A percentile compares a stretch with the other conserved stretches of the same genome.
phyloP scores from a whole-genome alignment of 2,797 vertebrate genomes.

The Rhinoraja longicauda region DNA sequence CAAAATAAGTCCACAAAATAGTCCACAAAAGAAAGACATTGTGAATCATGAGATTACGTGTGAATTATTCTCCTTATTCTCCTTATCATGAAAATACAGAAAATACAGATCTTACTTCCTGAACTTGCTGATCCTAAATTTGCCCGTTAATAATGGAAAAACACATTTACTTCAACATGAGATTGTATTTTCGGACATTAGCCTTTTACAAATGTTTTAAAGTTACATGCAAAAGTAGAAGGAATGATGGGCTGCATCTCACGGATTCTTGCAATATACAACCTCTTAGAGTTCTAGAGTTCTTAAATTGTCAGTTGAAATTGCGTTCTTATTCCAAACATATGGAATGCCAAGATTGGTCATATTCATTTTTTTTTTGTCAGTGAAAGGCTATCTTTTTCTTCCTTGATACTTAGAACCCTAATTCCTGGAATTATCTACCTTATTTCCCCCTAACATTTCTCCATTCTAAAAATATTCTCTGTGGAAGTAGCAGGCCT shows the following conservation, averaged over 20 bases:
- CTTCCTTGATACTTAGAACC: neutral
- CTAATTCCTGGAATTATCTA: neutral
- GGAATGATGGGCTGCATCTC: too few species aligned
- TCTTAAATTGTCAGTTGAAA: neutral
- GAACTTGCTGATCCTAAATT: neutral
- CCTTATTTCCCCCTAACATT: neutral
- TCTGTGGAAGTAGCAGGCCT: too few species aligned
- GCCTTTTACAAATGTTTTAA: too few species aligned
- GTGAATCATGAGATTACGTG: neutral
- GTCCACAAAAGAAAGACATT: neutral
- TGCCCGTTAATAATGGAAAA: neutral
- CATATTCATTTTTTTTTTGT: neutral
- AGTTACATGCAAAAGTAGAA: too few species aligned
- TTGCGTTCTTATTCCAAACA: neutral
- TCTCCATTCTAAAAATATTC: neutral
- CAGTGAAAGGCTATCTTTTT: neutral
- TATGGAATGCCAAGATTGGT: neutral
- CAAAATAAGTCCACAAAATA: too few species aligned
- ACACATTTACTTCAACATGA: neutral
- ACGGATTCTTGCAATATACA: neutral
- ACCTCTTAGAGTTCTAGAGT: neutral
- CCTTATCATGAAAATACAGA: neutral
- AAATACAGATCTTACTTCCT: neutral
- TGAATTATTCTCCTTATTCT: too few species aligned
- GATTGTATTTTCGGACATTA: neutral